These are phyloP conservation scores for Sarcophaga subvicina DNA, from an alignment of 2,888 invertebrate species.

Conservation along the genomic window DNA sequence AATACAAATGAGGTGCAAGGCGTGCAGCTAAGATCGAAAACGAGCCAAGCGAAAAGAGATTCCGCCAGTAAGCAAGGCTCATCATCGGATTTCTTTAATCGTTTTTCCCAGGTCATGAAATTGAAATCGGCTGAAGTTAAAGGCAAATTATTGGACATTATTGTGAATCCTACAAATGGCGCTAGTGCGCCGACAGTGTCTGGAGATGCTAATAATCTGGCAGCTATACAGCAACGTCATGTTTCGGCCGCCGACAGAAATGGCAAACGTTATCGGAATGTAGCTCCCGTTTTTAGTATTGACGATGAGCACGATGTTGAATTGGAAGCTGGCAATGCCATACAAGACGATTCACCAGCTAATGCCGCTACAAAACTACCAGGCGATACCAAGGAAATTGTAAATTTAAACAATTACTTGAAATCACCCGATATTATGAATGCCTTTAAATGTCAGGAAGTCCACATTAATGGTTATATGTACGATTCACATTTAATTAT, in stretches of 20 bases:
- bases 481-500: constrained; percentile 94
- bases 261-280: constrained; percentile 94
- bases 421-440: constrained; percentile 92
- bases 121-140: constrained; percentile 95
- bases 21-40: constrained; percentile 51
- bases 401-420: constrained; percentile 90
- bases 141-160: constrained; percentile 94
- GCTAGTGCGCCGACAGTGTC: constrained; percentile 31
- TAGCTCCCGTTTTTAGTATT: constrained; percentile 96
- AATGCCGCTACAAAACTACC: constrained; percentile 82
- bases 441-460: constrained; percentile 95
- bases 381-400: constrained; percentile 89
- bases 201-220: constrained; percentile 44
- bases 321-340: constrained; percentile 46
- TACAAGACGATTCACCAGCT: constrained; percentile 76
- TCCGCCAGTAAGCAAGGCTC: constrained; percentile 77
- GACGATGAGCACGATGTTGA: constrained; percentile 91
- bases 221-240: constrained; percentile 85
- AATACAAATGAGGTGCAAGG: constrained; percentile 60
- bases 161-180: constrained; percentile 88
- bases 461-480: constrained; percentile 93
- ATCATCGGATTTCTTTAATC: constrained; percentile 88
- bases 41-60: constrained; percentile 63
- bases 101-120: constrained; percentile 93
- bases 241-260: constrained; percentile 92